Conservation (phyloP, 92 coral and sea anemone species). For the Pocillopora meandrina region DNA sequence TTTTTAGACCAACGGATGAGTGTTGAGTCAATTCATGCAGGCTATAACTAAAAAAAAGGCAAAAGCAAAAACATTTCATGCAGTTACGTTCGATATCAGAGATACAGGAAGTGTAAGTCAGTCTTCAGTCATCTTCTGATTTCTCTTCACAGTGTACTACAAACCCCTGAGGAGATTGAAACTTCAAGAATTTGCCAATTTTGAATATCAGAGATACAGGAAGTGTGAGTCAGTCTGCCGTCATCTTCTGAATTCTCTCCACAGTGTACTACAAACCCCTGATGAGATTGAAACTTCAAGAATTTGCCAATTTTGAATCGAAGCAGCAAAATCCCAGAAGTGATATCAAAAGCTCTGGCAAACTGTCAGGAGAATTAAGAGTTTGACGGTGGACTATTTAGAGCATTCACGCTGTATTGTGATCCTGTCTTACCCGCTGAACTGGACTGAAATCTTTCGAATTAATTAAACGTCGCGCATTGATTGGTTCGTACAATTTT, state of each 20-base stretch:
- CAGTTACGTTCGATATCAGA: background rate
- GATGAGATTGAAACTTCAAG: background rate
- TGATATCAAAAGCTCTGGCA: background rate
- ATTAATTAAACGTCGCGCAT: background rate
- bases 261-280: background rate
- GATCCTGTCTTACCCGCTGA: background rate
- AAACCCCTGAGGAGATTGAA: background rate
- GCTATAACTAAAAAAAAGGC: too few species aligned
- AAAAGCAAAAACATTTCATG: too few species aligned
- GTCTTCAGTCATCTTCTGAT: background rate
- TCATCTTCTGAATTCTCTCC: background rate
- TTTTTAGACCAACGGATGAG: too few species aligned
- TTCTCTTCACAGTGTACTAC: background rate
- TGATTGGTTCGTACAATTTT: slow-evolving; percentile 12
- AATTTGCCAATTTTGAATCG: too few species aligned
- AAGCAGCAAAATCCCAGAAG: background rate
- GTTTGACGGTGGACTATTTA: background rate
- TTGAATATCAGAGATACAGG: background rate
- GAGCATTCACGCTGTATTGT: background rate
- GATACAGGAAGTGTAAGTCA: background rate
- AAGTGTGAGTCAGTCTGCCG: background rate
- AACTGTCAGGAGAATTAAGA: background rate
- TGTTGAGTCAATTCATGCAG: too few species aligned
- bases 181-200: too few species aligned
- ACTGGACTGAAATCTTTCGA: background rate